phyloP scores from a whole-genome alignment of 2,888 invertebrate genomes.

The Drosophila melanosoma region DNA sequence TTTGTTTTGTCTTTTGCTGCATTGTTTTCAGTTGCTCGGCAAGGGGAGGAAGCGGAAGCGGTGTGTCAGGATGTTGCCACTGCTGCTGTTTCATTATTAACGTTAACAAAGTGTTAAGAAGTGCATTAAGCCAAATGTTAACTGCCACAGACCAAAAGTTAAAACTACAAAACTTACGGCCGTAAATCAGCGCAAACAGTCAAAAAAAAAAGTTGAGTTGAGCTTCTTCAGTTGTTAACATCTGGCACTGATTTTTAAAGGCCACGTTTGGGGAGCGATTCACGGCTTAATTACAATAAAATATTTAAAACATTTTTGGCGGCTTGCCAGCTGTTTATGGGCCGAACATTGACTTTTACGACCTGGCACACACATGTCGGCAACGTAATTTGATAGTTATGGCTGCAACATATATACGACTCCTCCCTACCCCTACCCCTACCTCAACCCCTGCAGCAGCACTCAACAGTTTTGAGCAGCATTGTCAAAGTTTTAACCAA shows the following conservation, averaged over 20 bases:
- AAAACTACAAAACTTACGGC: slow-evolving; percentile 56
- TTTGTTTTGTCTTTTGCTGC: slow-evolving; percentile 15
- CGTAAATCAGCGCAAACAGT: slow-evolving; percentile 58
- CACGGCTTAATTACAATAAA: slow-evolving; percentile 75
- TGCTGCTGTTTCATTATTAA: slow-evolving; percentile 67
- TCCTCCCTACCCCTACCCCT: background rate
- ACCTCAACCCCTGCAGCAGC: background rate
- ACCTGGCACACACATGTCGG: slow-evolving; percentile 66
- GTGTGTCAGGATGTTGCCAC: slow-evolving; percentile 14
- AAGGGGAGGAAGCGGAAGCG: background rate
- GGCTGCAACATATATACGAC: slow-evolving; percentile 15
- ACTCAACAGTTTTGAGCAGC: slow-evolving; percentile 18
- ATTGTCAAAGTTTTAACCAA: slow-evolving; percentile 50
- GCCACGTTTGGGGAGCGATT: slow-evolving; percentile 68
- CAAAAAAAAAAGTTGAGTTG: background rate
- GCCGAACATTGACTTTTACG: slow-evolving; percentile 55
- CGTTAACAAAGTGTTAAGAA: slow-evolving; percentile 76
- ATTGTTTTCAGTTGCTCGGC: slow-evolving; percentile 35
- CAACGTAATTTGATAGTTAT: slow-evolving; percentile 77
- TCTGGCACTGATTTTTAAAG: slow-evolving; percentile 48
- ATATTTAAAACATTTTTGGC: slow-evolving; percentile 60
- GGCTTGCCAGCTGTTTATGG: slow-evolving; percentile 59
- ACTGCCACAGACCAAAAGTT: slow-evolving; percentile 48
- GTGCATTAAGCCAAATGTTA: slow-evolving; percentile 75
- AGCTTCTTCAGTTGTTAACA: slow-evolving; percentile 19